phyloP scores from a whole-genome alignment of 2,888 invertebrate species.

The Creontiades dilutus region DNA sequence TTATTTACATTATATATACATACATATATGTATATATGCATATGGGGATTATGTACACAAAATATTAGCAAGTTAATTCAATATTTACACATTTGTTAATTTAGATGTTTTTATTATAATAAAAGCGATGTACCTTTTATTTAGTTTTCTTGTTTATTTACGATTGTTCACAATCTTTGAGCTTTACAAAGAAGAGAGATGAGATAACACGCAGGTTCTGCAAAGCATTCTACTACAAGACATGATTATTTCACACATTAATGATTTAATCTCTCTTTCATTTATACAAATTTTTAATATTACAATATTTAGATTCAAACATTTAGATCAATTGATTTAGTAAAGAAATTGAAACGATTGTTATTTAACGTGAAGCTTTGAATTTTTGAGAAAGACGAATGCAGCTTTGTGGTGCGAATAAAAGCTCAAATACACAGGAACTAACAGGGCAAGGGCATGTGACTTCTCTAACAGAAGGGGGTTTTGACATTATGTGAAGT shows the following conservation, averaged over 20 bases:
- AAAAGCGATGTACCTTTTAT: constrained; percentile 60
- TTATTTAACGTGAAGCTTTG: constrained; percentile 5
- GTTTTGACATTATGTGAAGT: constrained; percentile 55
- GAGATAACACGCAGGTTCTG: constrained; percentile 74
- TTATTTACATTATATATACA: constrained; percentile 70
- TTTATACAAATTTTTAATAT: constrained; percentile 40
- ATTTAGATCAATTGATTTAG: constrained; percentile 5
- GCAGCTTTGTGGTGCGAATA: constrained; percentile 48
- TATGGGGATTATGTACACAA: constrained; percentile 74
- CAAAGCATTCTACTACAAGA: constrained; percentile 75
- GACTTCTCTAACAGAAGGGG: constrained; percentile 68
- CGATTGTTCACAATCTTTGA: constrained; percentile 65
- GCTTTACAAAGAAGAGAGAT: constrained; percentile 72
- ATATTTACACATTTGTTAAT: constrained; percentile 73
- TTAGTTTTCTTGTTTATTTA: constrained; percentile 54
- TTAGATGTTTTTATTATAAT: constrained; percentile 63
- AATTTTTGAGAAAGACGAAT: constrained; percentile 59
- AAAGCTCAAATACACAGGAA: constrained; percentile 60
- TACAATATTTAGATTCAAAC: constrained; percentile 18
- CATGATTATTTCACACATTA: constrained; percentile 75
- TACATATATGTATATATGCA: constrained; percentile 64
- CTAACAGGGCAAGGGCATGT: constrained; percentile 70
- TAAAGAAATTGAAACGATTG: background rate
- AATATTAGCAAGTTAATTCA: constrained; percentile 69
- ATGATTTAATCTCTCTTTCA: constrained; percentile 58